A percentile compares a stretch with the other conserved stretches of the same genome.
These are phyloP conservation scores for Acleris sparsana DNA, from an alignment of 2,888 invertebrate species.

Conservation along the genomic window DNA sequence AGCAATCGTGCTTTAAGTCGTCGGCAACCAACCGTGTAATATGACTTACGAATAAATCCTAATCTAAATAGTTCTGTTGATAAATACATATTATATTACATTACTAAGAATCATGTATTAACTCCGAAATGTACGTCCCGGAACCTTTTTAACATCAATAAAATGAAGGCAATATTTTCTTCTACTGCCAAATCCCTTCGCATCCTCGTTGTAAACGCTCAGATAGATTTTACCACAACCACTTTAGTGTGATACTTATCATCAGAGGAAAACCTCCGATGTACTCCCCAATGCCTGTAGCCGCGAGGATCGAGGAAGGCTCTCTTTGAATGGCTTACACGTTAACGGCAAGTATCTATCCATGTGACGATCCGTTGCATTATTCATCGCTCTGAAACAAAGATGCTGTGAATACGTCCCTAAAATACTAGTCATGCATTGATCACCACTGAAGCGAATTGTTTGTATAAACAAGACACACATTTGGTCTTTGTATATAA, in stretches of 20 bases:
- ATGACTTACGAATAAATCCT: too few relatives aligned
- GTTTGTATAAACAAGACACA: constrained; percentile 56
- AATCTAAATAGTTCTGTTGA: too few relatives aligned
- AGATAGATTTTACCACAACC: constrained; percentile 48
- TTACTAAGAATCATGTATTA: too few relatives aligned
- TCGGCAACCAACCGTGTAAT: too few relatives aligned
- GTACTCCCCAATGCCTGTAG: neutral
- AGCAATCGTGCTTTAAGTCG: too few relatives aligned
- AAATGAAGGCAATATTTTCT: constrained; percentile 17
- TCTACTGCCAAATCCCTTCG: constrained; percentile 29
- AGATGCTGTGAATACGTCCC: constrained; percentile 60
- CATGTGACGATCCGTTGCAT: constrained; percentile 65
- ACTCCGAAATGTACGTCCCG: neutral
- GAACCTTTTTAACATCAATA: neutral
- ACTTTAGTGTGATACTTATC: constrained; percentile 45
- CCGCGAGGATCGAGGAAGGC: neutral
- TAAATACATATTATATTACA: too few relatives aligned
- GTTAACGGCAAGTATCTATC: constrained; percentile 54
- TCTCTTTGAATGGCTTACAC: constrained; percentile 38
- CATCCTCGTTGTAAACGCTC: constrained; percentile 48
- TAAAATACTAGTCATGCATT: constrained; percentile 63
- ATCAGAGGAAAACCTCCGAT: neutral
- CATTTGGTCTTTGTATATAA: constrained; percentile 34
- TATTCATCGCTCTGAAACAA: constrained; percentile 71
- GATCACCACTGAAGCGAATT: constrained; percentile 53